Conservation (phyloP, 2,797 vertebrate species). For the Agapornis canus region DNA sequence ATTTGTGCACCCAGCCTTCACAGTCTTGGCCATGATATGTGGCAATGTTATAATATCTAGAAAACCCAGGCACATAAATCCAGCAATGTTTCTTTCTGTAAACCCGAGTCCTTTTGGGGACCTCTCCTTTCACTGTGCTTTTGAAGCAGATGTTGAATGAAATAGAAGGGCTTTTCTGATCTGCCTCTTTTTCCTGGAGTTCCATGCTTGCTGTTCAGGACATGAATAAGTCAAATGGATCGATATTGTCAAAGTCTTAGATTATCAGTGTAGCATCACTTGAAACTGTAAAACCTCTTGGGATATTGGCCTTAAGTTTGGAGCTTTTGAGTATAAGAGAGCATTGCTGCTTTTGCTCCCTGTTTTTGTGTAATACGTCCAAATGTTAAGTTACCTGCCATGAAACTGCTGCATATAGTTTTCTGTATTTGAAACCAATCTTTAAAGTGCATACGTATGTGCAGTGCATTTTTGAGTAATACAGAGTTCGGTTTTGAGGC, state of each 20-base stretch:
- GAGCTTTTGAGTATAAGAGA: not conserved
- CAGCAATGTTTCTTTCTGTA: not conserved
- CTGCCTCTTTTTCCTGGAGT: not conserved
- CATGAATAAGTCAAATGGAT: not conserved
- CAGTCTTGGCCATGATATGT: not conserved
- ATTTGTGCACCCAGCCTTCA: not conserved
- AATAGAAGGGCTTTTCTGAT: not conserved
- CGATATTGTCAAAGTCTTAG: not conserved
- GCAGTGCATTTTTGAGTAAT: not conserved
- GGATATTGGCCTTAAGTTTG: not conserved
- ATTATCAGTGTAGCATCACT: not conserved
- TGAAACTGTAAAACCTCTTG: not conserved
- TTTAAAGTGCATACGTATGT: fast-evolving
- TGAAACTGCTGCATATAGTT: not conserved
- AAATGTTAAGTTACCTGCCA: not conserved
- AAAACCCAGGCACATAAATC: not conserved
- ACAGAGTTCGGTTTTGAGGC: not conserved
- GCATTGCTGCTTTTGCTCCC: not conserved
- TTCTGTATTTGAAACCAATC: not conserved
- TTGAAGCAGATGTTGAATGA: not conserved
- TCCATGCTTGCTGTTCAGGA: not conserved
- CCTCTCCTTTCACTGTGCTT: not conserved
- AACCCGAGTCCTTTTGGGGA: not conserved
- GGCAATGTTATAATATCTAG: not conserved
- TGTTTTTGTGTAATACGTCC: not conserved